These are phyloP conservation scores for Thysanoteuthis rhombus DNA, from an alignment of 2,888 invertebrate genomes.

Conservation along the genomic window DNA sequence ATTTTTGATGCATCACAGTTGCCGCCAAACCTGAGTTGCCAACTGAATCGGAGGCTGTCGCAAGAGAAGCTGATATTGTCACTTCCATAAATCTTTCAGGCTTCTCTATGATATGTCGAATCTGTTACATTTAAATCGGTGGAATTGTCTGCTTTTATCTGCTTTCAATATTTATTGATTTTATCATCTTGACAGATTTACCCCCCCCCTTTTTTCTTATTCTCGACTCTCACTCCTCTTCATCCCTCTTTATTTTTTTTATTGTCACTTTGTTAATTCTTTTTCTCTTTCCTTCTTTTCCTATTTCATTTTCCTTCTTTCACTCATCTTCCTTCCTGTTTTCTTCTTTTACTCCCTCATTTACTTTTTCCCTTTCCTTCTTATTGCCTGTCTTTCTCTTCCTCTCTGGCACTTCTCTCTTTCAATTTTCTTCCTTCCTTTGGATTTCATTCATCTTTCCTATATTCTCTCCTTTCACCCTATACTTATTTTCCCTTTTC, in stretches of 20 bases:
- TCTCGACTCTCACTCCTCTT: not conserved
- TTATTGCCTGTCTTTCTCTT: not conserved
- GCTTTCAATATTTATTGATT: not conserved
- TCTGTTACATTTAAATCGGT: not conserved
- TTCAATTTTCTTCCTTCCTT: not conserved
- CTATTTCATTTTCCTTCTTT: not conserved
- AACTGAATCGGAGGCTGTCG: not conserved
- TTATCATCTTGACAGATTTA: not conserved
- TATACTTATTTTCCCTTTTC: not conserved
- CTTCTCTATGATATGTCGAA: not conserved
- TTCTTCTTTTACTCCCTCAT: not conserved
- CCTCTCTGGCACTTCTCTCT: not conserved
- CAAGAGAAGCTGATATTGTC: not conserved
- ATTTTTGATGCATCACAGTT: not conserved
- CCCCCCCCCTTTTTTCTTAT: not conserved
- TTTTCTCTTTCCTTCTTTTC: not conserved
- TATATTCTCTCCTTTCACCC: not conserved
- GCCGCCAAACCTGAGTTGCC: not conserved
- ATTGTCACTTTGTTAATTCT: too few relatives aligned
- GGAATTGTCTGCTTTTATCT: not conserved
- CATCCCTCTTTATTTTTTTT: not conserved
- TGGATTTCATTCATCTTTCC: too few relatives aligned
- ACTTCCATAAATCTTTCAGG: not conserved
- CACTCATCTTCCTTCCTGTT: not conserved
- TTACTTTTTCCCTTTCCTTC: not conserved